Conservation (phyloP, 2,888 invertebrate species). For the Torymus texanus region DNA sequence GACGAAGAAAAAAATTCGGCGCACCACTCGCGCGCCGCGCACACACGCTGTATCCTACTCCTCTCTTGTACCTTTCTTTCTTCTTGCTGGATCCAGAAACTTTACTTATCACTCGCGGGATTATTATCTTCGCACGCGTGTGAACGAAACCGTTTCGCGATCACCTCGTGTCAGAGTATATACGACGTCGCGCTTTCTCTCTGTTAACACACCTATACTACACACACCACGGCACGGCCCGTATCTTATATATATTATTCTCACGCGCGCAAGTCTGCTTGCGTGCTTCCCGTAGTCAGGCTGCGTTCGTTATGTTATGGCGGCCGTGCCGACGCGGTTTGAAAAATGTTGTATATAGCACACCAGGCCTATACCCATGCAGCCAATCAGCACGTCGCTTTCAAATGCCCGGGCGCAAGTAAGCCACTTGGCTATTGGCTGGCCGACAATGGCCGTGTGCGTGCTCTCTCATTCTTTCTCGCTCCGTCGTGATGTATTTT, state of each 20-base stretch:
- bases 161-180: no score
- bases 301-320: conserved; percentile 53
- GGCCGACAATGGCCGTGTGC: conserved; percentile 22
- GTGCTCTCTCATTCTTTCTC: not conserved
- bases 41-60: no score
- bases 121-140: no score
- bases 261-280: not conserved
- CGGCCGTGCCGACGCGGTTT: conserved; percentile 23
- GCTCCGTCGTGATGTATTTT: not conserved
- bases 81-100: no score
- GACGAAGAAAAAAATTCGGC: no score
- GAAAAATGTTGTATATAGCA: not conserved
- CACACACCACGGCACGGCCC: not conserved
- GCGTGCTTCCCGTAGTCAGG: conserved; percentile 32
- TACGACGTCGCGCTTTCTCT: no score
- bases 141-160: no score
- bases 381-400: conserved; percentile 33
- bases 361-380: not conserved
- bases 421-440: not conserved
- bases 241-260: not conserved
- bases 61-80: no score
- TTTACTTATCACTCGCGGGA: no score
- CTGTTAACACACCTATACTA: not conserved
- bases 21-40: no score
- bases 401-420: conserved; percentile 12